Percentiles rank a stretch among this genome's conserved stretches.
Conservation (phyloP, 2,888 invertebrate genomes). For the Tenthredo livida region DNA sequence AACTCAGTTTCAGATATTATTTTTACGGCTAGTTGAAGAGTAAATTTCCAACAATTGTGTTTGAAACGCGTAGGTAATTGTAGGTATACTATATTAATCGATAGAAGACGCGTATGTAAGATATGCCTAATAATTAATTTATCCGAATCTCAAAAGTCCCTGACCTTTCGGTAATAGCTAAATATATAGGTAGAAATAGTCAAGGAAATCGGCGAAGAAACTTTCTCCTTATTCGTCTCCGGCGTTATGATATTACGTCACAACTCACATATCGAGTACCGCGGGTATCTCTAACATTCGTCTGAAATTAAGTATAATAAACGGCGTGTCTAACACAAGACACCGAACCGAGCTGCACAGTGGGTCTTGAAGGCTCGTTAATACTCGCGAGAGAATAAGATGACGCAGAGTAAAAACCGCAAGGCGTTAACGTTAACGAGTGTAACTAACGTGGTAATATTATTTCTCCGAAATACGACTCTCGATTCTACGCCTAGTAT, state of each 20-base stretch:
- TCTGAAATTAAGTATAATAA: not conserved
- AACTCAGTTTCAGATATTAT: not conserved
- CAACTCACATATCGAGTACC: not conserved
- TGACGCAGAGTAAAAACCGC: slow-evolving; percentile 1
- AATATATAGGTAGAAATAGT: not conserved
- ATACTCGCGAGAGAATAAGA: not conserved
- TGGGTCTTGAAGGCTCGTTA: not conserved
- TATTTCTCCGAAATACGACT: not conserved
- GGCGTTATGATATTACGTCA: not conserved
- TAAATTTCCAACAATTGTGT: too few relatives aligned
- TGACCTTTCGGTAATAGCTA: not conserved
- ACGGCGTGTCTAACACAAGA: not conserved
- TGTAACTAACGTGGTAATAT: slow-evolving; percentile 38
- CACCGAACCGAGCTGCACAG: not conserved
- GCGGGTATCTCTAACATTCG: not conserved
- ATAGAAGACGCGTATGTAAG: not conserved
- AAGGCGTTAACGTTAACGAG: slow-evolving; percentile 43
- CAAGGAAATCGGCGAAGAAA: not conserved
- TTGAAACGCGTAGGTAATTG: too few relatives aligned
- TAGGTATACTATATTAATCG: too few relatives aligned
- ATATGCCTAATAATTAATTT: too few relatives aligned
- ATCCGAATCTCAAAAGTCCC: not conserved
- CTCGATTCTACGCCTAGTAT: not conserved
- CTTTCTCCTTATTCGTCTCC: not conserved
- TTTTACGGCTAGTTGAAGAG: not conserved